phyloP scores from a whole-genome alignment of 2,888 invertebrate species.

The Meta bourneti region DNA sequence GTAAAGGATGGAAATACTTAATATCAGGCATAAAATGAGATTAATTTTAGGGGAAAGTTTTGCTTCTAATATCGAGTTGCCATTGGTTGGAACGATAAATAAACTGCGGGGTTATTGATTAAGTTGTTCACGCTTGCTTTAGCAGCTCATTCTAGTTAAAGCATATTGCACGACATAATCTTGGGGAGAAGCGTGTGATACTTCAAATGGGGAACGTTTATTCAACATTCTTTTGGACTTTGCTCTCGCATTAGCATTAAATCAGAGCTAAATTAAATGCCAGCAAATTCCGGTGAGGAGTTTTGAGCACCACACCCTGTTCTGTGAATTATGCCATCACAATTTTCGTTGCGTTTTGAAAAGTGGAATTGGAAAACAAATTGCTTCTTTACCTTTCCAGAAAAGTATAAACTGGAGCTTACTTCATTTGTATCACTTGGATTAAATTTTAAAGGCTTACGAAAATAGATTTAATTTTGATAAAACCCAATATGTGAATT shows the following conservation, averaged over 20 bases:
- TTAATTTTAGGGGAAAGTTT: conserved; percentile 42
- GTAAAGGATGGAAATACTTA: not conserved
- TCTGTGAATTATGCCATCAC: not conserved
- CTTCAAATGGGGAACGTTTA: not conserved
- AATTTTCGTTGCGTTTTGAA: no score
- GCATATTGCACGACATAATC: not conserved
- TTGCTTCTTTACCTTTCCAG: no score
- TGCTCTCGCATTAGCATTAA: not conserved
- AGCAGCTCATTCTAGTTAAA: not conserved
- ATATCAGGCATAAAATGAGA: conserved; percentile 39
- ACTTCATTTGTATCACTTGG: no score
- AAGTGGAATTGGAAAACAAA: no score
- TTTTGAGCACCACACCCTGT: not conserved
- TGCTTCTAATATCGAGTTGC: not conserved
- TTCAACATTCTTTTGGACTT: not conserved
- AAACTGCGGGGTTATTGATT: conserved; percentile 25
- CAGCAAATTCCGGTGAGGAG: not conserved
- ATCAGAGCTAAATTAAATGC: not conserved
- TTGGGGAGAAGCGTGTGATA: not conserved
- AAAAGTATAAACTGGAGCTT: no score
- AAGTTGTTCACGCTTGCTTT: conserved; percentile 2
- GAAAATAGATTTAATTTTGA: no score
- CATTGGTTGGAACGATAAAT: conserved; percentile 18
- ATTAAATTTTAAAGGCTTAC: no score
- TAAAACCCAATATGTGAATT: no score